Evolutionary conservation across 2,113 vertebrate species (phyloP).

Genomic region (Otocyon megalotis): DNA sequence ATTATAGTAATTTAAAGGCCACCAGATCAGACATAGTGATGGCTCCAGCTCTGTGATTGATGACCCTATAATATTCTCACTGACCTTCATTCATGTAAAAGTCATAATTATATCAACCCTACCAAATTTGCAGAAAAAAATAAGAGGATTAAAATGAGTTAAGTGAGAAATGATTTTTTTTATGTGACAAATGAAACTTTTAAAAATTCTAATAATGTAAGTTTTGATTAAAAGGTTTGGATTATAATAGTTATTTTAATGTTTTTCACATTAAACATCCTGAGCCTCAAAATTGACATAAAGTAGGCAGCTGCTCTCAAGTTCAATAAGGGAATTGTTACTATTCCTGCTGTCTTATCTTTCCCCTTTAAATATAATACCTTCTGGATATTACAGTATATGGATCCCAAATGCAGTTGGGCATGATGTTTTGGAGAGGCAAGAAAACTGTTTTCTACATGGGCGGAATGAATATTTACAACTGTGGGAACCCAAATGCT

Average conservation of each 20-base stretch:
- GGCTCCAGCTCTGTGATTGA: background rate
- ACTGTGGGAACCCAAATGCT: background rate
- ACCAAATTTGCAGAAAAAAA: background rate
- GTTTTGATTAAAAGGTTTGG: background rate
- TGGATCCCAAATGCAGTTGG: background rate
- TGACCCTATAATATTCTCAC: background rate
- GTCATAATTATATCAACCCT: background rate
- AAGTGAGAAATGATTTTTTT: background rate
- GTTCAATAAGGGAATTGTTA: background rate
- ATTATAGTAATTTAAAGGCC: background rate
- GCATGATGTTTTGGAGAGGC: background rate
- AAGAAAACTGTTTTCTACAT: background rate
- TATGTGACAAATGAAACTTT: background rate
- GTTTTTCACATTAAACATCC: background rate
- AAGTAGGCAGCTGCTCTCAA: background rate
- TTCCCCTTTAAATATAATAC: background rate
- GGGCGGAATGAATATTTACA: background rate
- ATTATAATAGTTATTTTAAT: background rate
- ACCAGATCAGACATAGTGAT: background rate
- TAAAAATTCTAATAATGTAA: background rate
- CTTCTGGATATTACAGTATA: too few species aligned
- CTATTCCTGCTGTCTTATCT: background rate
- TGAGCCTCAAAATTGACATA: background rate
- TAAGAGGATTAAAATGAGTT: background rate
- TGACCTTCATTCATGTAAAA: background rate